phyloP scores from a whole-genome alignment of 1,140 invertebrate genomes.

The Pseudachorutes palmiensis region DNA sequence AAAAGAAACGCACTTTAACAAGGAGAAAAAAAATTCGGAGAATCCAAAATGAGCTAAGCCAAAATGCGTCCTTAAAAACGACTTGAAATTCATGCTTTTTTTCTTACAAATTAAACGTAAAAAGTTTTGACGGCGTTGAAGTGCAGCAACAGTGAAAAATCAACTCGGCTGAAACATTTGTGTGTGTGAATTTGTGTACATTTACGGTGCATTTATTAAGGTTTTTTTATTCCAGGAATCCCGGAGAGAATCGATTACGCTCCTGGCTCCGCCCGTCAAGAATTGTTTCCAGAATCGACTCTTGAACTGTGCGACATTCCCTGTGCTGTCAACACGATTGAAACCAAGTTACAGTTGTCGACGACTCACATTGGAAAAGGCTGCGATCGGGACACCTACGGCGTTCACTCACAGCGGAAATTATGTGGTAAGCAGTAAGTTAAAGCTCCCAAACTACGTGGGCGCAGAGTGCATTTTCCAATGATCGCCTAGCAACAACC shows the following conservation, averaged over 20 bases:
- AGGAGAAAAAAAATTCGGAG: too few species aligned
- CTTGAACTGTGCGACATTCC: conserved; percentile 80
- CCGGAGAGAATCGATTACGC: conserved; percentile 85
- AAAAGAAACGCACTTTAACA: too few species aligned
- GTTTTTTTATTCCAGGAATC: conserved; percentile 51
- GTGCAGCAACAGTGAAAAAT: too few species aligned
- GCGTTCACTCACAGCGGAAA: conserved; percentile 77
- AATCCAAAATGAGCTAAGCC: too few species aligned
- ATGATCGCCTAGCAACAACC: background rate
- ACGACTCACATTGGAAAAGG: conserved; percentile 78
- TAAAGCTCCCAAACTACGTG: background rate
- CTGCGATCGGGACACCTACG: conserved; percentile 86
- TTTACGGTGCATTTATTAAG: background rate
- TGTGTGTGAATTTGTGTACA: background rate
- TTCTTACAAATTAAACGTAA: too few species aligned
- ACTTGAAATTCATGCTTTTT: too few species aligned
- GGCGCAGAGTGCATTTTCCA: background rate
- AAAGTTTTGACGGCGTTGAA: too few species aligned
- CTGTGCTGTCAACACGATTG: conserved; percentile 52
- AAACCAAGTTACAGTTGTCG: conserved; percentile 58
- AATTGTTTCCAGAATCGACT: conserved; percentile 73
- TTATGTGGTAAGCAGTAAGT: conserved; percentile 62
- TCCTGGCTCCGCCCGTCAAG: conserved; percentile 66
- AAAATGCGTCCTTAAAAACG: too few species aligned
- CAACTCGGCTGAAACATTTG: too few species aligned